Conservation (phyloP, 2,797 vertebrate genomes). For the Hemibagrus guttatus region DNA sequence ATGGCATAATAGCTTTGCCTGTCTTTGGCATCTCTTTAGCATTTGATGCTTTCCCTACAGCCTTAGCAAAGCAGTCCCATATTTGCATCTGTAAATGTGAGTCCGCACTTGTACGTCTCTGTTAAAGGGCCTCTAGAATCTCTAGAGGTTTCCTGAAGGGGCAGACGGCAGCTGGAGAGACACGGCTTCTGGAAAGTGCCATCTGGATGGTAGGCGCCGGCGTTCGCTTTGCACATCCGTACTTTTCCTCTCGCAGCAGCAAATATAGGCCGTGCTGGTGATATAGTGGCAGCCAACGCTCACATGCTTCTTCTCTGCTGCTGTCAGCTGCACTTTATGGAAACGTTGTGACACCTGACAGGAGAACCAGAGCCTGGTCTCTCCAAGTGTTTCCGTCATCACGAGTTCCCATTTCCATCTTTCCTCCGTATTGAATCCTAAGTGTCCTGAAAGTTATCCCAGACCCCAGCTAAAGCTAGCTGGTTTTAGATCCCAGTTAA, state of each 20-base stretch:
- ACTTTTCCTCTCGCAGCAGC: neutral
- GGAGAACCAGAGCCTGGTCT: neutral
- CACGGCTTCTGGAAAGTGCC: conserved; percentile 53
- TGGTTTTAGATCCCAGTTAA: no score
- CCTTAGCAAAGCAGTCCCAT: neutral
- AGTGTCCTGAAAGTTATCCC: no score
- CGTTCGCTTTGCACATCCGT: conserved; percentile 29
- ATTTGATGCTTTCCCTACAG: neutral
- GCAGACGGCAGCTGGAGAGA: conserved; percentile 42
- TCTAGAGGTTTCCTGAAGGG: conserved; percentile 3
- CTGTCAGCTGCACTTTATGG: conserved; percentile 9
- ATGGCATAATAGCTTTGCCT: no score
- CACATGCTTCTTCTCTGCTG: neutral
- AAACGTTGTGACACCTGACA: neutral
- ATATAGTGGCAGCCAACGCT: neutral
- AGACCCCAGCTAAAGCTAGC: no score
- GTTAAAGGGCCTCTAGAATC: neutral
- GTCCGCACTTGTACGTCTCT: neutral
- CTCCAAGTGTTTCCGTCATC: conserved; percentile 61
- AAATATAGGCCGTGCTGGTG: conserved; percentile 28
- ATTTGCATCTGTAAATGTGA: neutral
- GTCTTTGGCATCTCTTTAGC: neutral
- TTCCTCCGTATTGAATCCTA: no score
- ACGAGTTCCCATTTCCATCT: no score
- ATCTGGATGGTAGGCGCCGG: conserved; percentile 59